phyloP scores from a whole-genome alignment of 1,140 invertebrate genomes.

The Cydia fagiglandana region DNA sequence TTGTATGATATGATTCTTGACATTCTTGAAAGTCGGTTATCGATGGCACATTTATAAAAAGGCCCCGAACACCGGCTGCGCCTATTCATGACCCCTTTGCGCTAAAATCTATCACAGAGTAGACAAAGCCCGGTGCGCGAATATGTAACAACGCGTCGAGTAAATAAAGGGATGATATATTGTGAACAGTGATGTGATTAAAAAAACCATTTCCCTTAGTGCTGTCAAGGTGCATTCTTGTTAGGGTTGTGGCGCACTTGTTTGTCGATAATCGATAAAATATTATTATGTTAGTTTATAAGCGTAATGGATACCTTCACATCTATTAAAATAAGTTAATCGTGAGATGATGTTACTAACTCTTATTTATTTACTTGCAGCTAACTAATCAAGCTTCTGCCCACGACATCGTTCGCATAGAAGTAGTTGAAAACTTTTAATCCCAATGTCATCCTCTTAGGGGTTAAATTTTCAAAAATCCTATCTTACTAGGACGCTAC shows the following conservation, averaged over 20 bases:
- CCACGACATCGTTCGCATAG: too few relatives aligned
- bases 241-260: slow-evolving; percentile 45
- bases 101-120: slow-evolving; percentile 51
- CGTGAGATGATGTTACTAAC: too few relatives aligned
- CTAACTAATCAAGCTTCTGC: too few relatives aligned
- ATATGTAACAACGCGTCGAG: slow-evolving; percentile 66
- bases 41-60: slow-evolving; percentile 45
- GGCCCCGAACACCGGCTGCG: slow-evolving; percentile 47
- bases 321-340: too few relatives aligned
- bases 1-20: slow-evolving; percentile 40
- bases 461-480: too few relatives aligned
- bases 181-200: slow-evolving; percentile 73
- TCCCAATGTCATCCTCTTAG: too few relatives aligned
- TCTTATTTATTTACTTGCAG: too few relatives aligned
- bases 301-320: not conserved
- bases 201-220: slow-evolving; percentile 76
- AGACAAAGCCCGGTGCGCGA: slow-evolving; percentile 68
- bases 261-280: slow-evolving; percentile 38
- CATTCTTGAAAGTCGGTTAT: slow-evolving; percentile 45
- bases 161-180: slow-evolving; percentile 78
- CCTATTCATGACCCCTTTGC: slow-evolving; percentile 58
- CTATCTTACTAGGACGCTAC: too few relatives aligned
- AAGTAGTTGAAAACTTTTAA: too few relatives aligned
- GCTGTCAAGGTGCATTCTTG: slow-evolving; percentile 73
- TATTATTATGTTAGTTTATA: not conserved